Percentiles rank a stretch among this genome's conserved stretches.
Conservation (phyloP, 2,797 vertebrate genomes). For the Knipowitschia caucasica region DNA sequence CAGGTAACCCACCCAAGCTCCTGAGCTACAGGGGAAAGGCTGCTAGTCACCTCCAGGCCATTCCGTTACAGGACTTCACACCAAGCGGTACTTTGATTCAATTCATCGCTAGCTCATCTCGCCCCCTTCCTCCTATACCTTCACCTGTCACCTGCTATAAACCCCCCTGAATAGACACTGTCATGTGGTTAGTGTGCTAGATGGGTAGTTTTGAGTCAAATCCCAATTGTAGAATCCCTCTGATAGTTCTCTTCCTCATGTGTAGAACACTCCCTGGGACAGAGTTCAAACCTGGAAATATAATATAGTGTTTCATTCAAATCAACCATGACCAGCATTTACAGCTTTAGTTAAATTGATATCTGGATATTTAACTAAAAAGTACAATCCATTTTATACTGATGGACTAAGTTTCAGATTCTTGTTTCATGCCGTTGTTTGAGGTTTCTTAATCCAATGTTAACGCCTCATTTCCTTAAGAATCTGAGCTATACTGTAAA, state of each 20-base stretch:
- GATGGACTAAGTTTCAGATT: no score
- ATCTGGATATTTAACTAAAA: no score
- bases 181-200: conserved; percentile 37
- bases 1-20: conserved; percentile 88
- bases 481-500: no score
- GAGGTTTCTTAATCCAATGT: no score
- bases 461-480: no score
- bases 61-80: conserved; percentile 83
- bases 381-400: no score
- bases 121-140: conserved; percentile 38
- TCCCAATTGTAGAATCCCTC: conserved; percentile 36
- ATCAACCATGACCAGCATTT: neutral
- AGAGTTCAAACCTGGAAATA: conserved; percentile 54
- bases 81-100: conserved; percentile 81
- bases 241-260: conserved; percentile 29
- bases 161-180: conserved; percentile 39
- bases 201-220: conserved; percentile 36
- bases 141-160: conserved; percentile 55
- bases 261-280: conserved; percentile 31
- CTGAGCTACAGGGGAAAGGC: conserved; percentile 81
- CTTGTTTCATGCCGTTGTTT: no score
- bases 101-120: conserved; percentile 71
- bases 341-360: neutral
- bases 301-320: conserved; percentile 12
- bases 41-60: conserved; percentile 83